These are phyloP conservation scores for Tenthredo mesomela DNA, from an alignment of 2,888 invertebrate genomes.

Conservation along the genomic window DNA sequence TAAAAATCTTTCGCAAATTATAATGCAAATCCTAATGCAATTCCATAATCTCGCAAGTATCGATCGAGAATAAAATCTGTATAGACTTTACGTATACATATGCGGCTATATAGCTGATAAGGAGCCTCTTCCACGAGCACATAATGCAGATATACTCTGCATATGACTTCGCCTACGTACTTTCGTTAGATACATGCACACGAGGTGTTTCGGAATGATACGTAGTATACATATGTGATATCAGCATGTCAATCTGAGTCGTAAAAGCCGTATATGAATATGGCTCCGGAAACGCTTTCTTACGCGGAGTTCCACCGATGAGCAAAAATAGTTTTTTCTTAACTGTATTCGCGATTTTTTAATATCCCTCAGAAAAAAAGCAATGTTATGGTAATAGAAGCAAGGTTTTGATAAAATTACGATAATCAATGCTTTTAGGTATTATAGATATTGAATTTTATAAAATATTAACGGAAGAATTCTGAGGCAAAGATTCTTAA, in stretches of 20 bases:
- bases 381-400: background rate
- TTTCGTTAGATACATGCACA: constrained; percentile 17
- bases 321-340: background rate
- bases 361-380: background rate
- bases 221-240: constrained; percentile 13
- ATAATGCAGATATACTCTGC: background rate
- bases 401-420: background rate
- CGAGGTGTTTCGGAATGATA: constrained; percentile 40
- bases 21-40: constrained; percentile 35
- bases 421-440: background rate
- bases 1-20: constrained; percentile 18
- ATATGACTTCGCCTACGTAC: background rate
- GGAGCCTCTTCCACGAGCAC: constrained; percentile 57
- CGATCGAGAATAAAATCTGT: constrained; percentile 73
- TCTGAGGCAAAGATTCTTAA: background rate
- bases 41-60: constrained; percentile 60
- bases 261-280: constrained; percentile 39
- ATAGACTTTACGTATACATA: constrained; percentile 61
- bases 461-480: background rate
- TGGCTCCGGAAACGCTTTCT: constrained; percentile 46
- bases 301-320: constrained; percentile 22
- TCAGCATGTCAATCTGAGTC: constrained; percentile 42
- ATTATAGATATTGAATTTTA: background rate
- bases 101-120: constrained; percentile 66
- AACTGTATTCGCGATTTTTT: background rate